Percentiles rank a stretch among this genome's conserved stretches.
phyloP scores from a whole-genome alignment of 2,888 invertebrate species.

The Drosophila birchii region DNA sequence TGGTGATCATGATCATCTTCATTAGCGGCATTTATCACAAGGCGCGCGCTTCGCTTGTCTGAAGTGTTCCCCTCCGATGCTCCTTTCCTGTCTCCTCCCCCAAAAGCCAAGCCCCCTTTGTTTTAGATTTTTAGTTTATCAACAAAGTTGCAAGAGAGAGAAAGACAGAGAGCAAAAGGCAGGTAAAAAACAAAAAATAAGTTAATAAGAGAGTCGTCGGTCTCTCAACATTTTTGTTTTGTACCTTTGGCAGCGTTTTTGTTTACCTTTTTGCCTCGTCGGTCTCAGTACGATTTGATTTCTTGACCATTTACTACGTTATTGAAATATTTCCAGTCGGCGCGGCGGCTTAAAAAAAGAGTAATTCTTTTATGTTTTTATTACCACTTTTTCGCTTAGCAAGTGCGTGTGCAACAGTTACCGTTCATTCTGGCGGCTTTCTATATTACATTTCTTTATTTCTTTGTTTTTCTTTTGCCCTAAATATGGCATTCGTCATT shows the following conservation, averaged over 20 bases:
- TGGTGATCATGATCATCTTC: constrained; percentile 35
- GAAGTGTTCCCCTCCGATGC: constrained; percentile 9
- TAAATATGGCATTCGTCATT: constrained; percentile 61
- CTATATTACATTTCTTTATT: constrained; percentile 16
- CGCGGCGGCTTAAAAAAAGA: constrained; percentile 37
- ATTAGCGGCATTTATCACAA: constrained; percentile 68
- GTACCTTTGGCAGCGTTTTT: constrained; percentile 76
- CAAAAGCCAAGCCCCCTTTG: constrained; percentile 32
- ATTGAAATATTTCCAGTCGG: constrained; percentile 66
- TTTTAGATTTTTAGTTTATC: constrained; percentile 64
- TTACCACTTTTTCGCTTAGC: constrained; percentile 17
- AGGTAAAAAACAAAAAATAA: constrained; percentile 1
- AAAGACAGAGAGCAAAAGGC: neutral
- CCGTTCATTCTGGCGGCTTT: constrained; percentile 69
- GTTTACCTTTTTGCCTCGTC: constrained; percentile 72
- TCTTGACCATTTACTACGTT: constrained; percentile 80
- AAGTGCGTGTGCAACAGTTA: constrained; percentile 69
- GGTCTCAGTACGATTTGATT: constrained; percentile 75
- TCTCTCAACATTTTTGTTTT: constrained; percentile 47
- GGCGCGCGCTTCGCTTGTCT: constrained; percentile 57
- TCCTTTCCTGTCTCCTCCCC: constrained; percentile 6
- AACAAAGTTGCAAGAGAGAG: constrained; percentile 65
- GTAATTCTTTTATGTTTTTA: constrained; percentile 10
- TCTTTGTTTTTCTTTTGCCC: constrained; percentile 34
- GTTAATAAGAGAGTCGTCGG: constrained; percentile 18